Conservation (phyloP, 2,888 invertebrate genomes). For the Campoplex capitator region DNA sequence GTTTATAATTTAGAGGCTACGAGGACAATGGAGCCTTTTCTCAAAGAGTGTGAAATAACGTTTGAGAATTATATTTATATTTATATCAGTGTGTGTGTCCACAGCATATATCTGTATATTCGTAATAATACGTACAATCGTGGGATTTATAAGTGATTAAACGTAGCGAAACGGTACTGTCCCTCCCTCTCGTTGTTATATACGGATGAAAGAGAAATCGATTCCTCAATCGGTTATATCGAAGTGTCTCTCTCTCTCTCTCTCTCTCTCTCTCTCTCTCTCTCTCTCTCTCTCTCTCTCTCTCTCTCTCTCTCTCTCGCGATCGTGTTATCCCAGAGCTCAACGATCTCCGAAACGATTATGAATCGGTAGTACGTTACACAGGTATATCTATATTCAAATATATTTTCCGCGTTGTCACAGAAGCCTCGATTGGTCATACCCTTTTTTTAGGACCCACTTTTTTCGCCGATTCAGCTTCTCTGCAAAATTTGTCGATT, state of each 20-base stretch:
- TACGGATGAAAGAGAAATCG: slow-evolving; percentile 68
- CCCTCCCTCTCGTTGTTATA: slow-evolving; percentile 27
- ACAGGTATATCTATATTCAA: not conserved
- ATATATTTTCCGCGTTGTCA: slow-evolving; percentile 31
- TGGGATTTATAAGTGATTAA: slow-evolving; percentile 54
- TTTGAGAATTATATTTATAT: slow-evolving; percentile 48
- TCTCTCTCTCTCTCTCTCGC: slow-evolving; percentile 37
- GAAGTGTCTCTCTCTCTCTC: slow-evolving; percentile 54
- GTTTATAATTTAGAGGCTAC: not conserved
- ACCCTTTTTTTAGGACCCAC: slow-evolving; percentile 23
- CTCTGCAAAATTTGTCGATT: not conserved
- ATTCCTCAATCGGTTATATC: slow-evolving; percentile 68
- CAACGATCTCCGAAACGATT: slow-evolving; percentile 61
- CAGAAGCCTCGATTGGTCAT: slow-evolving; percentile 58
- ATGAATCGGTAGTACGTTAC: not conserved
- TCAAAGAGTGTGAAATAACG: slow-evolving; percentile 42
- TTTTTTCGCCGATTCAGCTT: not conserved
- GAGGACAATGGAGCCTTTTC: slow-evolving; percentile 35
- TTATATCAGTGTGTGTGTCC: not conserved
- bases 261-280: slow-evolving; percentile 41
- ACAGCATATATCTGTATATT: not conserved
- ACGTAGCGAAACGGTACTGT: slow-evolving; percentile 52
- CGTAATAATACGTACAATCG: slow-evolving; percentile 48
- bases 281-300: slow-evolving; percentile 37
- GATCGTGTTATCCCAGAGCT: slow-evolving; percentile 61